phyloP scores from a whole-genome alignment of 1,140 invertebrate genomes.

The Anoplolepis gracilipes region DNA sequence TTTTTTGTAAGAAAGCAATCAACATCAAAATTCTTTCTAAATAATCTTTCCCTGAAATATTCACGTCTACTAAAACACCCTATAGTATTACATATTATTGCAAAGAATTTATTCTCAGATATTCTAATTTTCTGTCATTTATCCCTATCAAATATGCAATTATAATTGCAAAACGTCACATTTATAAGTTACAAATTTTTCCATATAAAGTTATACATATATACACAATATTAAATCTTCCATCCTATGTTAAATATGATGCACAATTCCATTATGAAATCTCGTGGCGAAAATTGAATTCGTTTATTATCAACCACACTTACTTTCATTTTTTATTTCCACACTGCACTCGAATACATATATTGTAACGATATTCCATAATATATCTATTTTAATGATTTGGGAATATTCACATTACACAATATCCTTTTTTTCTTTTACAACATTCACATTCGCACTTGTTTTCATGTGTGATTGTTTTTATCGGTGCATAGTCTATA shows the following conservation, averaged over 20 bases:
- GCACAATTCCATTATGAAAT: constrained; percentile 12
- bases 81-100: constrained; percentile 26
- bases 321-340: constrained; percentile 36
- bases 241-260: constrained; percentile 16
- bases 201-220: constrained; percentile 42
- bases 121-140: constrained; percentile 34
- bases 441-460: constrained; percentile 28
- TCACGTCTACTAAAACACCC: neutral
- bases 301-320: constrained; percentile 25
- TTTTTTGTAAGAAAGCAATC: neutral
- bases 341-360: constrained; percentile 19
- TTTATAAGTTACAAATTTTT: constrained; percentile 37
- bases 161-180: constrained; percentile 35
- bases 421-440: constrained; percentile 34
- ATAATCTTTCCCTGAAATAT: constrained; percentile 30
- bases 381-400: constrained; percentile 47
- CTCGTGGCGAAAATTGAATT: constrained; percentile 34
- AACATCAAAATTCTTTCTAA: neutral
- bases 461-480: constrained; percentile 44
- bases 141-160: constrained; percentile 32
- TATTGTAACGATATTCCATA: constrained; percentile 7
- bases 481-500: constrained; percentile 30
- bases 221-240: constrained; percentile 29
- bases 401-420: constrained; percentile 30
- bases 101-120: constrained; percentile 39